Conservation (phyloP, 2,888 invertebrate species). For the Sialis fuliginosa region DNA sequence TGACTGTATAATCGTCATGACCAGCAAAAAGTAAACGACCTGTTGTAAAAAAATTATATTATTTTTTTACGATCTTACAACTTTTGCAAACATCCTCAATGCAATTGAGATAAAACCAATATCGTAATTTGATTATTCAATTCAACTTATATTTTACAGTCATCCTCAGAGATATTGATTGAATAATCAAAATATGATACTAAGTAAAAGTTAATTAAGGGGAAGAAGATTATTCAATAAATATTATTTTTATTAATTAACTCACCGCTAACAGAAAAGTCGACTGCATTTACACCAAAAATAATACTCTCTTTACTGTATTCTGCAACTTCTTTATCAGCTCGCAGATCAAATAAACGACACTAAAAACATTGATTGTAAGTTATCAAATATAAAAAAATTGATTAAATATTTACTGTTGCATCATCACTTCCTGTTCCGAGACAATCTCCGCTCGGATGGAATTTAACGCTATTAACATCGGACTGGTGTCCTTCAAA, state of each 20-base stretch:
- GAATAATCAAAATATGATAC: no score
- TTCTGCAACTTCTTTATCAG: slow-evolving; percentile 91
- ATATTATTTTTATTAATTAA: not conserved
- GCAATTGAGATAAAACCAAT: not conserved
- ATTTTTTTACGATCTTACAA: not conserved
- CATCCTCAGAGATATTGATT: no score
- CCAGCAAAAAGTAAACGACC: slow-evolving; percentile 92
- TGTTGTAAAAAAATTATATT: slow-evolving; percentile 17
- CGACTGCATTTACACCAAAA: slow-evolving; percentile 95
- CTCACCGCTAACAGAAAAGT: slow-evolving; percentile 85
- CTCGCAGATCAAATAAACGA: slow-evolving; percentile 91
- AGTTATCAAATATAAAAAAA: not conserved
- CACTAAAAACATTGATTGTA: slow-evolving; percentile 37
- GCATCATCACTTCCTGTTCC: slow-evolving; percentile 98
- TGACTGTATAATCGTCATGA: slow-evolving; percentile 96
- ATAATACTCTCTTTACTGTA: slow-evolving; percentile 94
- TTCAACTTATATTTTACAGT: no score
- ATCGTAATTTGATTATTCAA: no score
- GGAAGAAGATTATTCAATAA: not conserved
- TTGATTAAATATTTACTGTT: slow-evolving; percentile 37
- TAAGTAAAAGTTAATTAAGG: no score
- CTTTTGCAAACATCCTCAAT: not conserved
- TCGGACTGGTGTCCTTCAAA: slow-evolving; percentile 98
- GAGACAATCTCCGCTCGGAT: slow-evolving; percentile 97
- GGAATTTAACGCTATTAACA: slow-evolving; percentile 94